These are phyloP conservation scores for Stratiolaelaps scimitus DNA, from an alignment of 1,140 invertebrate species.

Conservation along the genomic window DNA sequence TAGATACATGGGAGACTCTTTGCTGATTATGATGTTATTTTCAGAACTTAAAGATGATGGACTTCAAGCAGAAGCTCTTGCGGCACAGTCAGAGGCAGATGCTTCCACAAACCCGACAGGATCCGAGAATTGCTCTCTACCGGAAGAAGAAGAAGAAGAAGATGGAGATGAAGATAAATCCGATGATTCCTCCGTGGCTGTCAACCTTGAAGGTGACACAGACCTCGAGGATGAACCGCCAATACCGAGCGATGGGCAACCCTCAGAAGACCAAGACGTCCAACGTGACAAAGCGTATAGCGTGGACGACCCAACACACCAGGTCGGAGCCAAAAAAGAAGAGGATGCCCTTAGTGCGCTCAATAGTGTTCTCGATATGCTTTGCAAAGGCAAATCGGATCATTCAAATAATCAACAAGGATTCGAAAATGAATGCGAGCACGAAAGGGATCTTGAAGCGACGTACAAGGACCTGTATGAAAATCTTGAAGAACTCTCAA, in stretches of 20 bases:
- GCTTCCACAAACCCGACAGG: too few species aligned
- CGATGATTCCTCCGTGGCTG: constrained; percentile 13
- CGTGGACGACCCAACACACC: neutral
- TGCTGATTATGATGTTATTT: too few species aligned
- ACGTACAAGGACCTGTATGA: constrained; percentile 7
- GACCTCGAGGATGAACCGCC: constrained; percentile 9
- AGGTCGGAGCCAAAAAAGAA: neutral
- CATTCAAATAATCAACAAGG: neutral
- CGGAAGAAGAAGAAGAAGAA: neutral
- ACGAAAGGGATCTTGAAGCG: neutral
- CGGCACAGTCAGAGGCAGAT: too few species aligned
- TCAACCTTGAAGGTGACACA: constrained; percentile 15
- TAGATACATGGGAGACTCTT: too few species aligned
- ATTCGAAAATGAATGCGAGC: neutral
- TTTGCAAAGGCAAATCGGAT: constrained; percentile 4
- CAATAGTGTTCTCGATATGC: constrained; percentile 8
- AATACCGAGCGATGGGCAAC: too few species aligned
- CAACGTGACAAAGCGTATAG: too few species aligned
- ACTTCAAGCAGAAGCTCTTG: too few species aligned
- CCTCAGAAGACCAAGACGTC: too few species aligned
- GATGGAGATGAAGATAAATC: constrained; percentile 12
- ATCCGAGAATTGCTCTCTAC: too few species aligned
- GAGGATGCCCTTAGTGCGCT: constrained; percentile 20
- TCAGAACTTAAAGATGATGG: too few species aligned
- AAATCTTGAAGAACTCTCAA: constrained; percentile 20